phyloP scores from a whole-genome alignment of 2,113 vertebrate genomes.

The Polypterus bichir region DNA sequence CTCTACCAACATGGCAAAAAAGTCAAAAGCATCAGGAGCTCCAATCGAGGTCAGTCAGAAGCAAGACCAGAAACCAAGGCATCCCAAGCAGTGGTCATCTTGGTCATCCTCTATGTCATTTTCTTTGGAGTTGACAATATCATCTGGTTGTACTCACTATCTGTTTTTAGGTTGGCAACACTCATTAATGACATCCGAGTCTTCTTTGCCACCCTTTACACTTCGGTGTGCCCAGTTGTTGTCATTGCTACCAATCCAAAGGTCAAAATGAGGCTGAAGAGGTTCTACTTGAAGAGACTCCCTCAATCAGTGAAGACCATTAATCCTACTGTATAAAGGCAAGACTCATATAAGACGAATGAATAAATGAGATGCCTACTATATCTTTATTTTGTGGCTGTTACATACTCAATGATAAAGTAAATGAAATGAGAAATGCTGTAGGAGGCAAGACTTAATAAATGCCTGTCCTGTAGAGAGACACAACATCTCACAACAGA shows the following conservation, averaged over 20 bases:
- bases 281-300: too few relatives aligned
- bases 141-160: conserved; percentile 17
- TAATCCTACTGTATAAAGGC: too few relatives aligned
- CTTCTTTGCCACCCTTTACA: conserved; percentile 11
- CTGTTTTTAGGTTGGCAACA: conserved; percentile 5
- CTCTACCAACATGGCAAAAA: conserved; percentile 12
- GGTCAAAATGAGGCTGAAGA: background rate
- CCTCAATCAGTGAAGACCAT: too few relatives aligned
- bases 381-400: too few relatives aligned
- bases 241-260: conserved; percentile 17
- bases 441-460: too few relatives aligned
- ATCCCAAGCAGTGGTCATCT: conserved; percentile 15
- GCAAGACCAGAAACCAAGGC: conserved; percentile 5
- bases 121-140: conserved; percentile 17
- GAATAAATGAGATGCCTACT: too few relatives aligned
- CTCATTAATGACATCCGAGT: conserved; percentile 10
- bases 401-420: too few relatives aligned
- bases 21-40: conserved; percentile 1
- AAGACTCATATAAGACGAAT: too few relatives aligned
- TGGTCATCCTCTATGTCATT: conserved; percentile 13
- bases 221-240: conserved; percentile 10
- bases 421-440: too few relatives aligned
- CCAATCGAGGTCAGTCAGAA: conserved; percentile 1
- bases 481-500: too few relatives aligned
- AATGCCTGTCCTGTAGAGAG: too few relatives aligned